These are phyloP conservation scores for Muscicapa comitata DNA, from an alignment of 2,797 vertebrate species.

Conservation along the genomic window DNA sequence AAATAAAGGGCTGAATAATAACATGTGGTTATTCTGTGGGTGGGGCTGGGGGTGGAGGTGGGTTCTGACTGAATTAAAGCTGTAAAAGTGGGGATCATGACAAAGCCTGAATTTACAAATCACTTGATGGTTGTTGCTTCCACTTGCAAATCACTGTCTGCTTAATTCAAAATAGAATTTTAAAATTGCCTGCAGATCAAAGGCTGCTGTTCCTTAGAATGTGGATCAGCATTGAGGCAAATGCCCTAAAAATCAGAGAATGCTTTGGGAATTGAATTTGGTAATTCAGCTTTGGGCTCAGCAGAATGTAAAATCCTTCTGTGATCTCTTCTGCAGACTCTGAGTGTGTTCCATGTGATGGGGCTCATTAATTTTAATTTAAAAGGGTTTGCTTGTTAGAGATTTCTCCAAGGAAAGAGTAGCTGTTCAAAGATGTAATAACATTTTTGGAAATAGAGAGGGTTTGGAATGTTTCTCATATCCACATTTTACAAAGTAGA, in stretches of 20 bases:
- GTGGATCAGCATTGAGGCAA: background rate
- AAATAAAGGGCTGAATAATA: background rate
- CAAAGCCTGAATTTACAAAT: background rate
- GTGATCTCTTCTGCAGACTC: background rate
- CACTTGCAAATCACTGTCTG: background rate
- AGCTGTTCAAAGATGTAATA: background rate
- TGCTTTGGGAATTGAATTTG: background rate
- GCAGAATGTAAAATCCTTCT: fast-evolving
- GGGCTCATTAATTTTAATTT: background rate
- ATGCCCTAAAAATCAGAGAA: background rate
- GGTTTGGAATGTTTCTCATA: background rate
- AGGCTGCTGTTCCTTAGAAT: background rate
- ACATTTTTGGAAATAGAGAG: background rate
- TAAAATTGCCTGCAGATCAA: background rate
- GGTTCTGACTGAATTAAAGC: background rate
- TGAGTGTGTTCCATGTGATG: fast-evolving
- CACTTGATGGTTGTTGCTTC: background rate
- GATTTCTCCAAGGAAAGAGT: background rate
- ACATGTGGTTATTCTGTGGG: background rate
- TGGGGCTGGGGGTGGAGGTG: background rate
- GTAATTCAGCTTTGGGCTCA: background rate
- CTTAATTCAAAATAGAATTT: background rate
- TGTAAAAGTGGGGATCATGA: background rate
- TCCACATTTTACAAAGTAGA: background rate
- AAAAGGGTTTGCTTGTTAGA: background rate